Evolutionary conservation across 2,797 vertebrate species (phyloP).

Genomic region (Helicolenus hilgendorfi): DNA sequence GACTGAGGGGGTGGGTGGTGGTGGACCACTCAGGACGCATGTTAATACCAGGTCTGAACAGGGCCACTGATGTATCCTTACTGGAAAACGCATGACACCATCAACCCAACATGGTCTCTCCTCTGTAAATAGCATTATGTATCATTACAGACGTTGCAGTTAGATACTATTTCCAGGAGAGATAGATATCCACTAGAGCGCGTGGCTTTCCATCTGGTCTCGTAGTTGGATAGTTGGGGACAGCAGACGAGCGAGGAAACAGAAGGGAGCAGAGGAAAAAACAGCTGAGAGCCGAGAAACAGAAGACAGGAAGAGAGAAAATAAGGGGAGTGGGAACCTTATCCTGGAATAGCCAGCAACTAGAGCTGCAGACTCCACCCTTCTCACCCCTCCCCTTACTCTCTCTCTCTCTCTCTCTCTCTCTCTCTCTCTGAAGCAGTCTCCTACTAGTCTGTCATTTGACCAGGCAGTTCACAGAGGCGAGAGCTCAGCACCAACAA

Average conservation of each 20-base stretch:
- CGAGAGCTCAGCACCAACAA: constrained; percentile 82
- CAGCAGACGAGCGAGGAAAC: constrained; percentile 43
- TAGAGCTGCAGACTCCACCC: constrained; percentile 88
- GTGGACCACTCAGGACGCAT: background rate
- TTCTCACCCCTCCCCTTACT: constrained; percentile 82
- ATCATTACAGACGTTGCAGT: constrained; percentile 41
- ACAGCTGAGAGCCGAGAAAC: constrained; percentile 63
- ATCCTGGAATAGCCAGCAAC: constrained; percentile 90
- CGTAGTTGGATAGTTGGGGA: constrained; percentile 33
- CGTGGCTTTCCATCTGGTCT: constrained; percentile 48
- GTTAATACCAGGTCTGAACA: background rate
- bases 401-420: constrained; percentile 62
- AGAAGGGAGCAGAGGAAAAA: constrained; percentile 41
- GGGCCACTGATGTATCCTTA: background rate
- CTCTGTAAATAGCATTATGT: constrained; percentile 70
- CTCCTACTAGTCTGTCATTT: constrained; percentile 89
- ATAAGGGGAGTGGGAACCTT: constrained; percentile 87
- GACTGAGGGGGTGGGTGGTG: no score
- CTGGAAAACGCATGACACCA: constrained; percentile 56
- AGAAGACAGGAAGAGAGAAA: constrained; percentile 73
- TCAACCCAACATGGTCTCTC: constrained; percentile 36
- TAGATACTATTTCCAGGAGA: constrained; percentile 49
- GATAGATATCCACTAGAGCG: constrained; percentile 40
- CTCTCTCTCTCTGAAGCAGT: constrained; percentile 72
- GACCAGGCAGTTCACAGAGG: constrained; percentile 89